A percentile compares a stretch with the other conserved stretches of the same genome.
Conservation (phyloP, 2,888 invertebrate genomes). For the Dorcus parallelipipedus region DNA sequence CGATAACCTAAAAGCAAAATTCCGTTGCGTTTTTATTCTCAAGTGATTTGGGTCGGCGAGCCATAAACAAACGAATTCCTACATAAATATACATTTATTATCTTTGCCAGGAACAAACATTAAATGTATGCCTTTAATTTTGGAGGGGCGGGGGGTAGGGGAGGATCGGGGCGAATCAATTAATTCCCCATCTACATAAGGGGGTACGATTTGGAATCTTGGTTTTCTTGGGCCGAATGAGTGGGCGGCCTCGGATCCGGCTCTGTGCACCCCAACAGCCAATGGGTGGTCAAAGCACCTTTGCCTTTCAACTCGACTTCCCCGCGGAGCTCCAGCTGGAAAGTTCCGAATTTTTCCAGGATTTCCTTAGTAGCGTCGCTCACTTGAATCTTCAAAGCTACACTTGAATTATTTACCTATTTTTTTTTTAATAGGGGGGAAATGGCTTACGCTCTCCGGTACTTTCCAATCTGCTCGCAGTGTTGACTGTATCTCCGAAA, state of each 20-base stretch:
- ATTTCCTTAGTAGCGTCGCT: slow-evolving; percentile 77
- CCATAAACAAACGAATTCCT: neutral
- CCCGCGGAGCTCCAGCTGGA: slow-evolving; percentile 79
- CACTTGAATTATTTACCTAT: slow-evolving; percentile 25
- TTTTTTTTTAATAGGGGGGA: neutral
- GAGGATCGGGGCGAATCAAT: neutral
- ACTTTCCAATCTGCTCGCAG: slow-evolving; percentile 83
- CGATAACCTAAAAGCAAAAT: too few species aligned
- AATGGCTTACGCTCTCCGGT: slow-evolving; percentile 72
- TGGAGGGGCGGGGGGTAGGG: too few species aligned
- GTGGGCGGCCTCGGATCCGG: slow-evolving; percentile 57
- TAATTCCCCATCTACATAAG: slow-evolving; percentile 45
- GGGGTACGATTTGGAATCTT: slow-evolving; percentile 44
- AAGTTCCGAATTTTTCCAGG: slow-evolving; percentile 81
- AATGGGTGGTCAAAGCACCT: slow-evolving; percentile 76
- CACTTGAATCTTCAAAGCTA: slow-evolving; percentile 85
- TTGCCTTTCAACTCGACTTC: slow-evolving; percentile 89
- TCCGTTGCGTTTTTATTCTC: too few species aligned
- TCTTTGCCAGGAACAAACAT: slow-evolving; percentile 10
- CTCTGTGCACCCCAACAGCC: slow-evolving; percentile 76
- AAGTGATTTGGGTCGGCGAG: too few species aligned
- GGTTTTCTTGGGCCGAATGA: slow-evolving; percentile 34
- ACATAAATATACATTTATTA: slow-evolving; percentile 7
- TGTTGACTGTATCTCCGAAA: slow-evolving; percentile 86
- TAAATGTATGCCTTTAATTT: neutral